Conservation (phyloP, 2,113 vertebrate genomes). For the Nesospiza acunhae region DNA sequence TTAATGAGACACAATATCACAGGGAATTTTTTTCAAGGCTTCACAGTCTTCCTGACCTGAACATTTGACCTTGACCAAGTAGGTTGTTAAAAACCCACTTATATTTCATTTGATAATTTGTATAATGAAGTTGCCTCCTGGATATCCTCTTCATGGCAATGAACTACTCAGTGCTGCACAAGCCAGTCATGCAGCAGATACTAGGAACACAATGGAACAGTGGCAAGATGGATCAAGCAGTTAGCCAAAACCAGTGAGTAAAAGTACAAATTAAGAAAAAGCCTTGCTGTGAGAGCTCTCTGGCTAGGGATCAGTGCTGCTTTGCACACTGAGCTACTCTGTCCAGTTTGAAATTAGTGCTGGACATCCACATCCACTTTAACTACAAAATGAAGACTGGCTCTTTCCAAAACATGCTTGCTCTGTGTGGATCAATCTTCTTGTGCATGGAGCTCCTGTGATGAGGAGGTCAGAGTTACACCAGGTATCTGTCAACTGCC, state of each 20-base stretch:
- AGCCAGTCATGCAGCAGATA: not conserved
- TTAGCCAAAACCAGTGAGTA: not conserved
- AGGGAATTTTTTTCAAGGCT: not conserved
- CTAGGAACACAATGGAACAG: not conserved
- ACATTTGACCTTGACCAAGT: not conserved
- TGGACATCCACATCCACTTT: not conserved
- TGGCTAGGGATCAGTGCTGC: no score
- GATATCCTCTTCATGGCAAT: accelerated
- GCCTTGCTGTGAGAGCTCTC: accelerated
- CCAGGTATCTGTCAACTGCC: not conserved
- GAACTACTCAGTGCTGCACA: not conserved
- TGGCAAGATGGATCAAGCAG: not conserved
- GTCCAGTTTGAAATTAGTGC: not conserved
- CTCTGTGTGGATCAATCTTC: not conserved
- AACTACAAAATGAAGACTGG: accelerated
- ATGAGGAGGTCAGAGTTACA: no score
- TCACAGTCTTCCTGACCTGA: not conserved
- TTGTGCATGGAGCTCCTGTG: not conserved
- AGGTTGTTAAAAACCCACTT: not conserved
- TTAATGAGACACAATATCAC: not conserved
- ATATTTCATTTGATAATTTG: not conserved
- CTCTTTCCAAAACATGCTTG: not conserved
- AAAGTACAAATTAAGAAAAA: not conserved
- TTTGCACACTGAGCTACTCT: not conserved
- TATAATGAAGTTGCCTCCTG: not conserved